Conservation (phyloP, 2,888 invertebrate species). For the Lymantria monacha region DNA sequence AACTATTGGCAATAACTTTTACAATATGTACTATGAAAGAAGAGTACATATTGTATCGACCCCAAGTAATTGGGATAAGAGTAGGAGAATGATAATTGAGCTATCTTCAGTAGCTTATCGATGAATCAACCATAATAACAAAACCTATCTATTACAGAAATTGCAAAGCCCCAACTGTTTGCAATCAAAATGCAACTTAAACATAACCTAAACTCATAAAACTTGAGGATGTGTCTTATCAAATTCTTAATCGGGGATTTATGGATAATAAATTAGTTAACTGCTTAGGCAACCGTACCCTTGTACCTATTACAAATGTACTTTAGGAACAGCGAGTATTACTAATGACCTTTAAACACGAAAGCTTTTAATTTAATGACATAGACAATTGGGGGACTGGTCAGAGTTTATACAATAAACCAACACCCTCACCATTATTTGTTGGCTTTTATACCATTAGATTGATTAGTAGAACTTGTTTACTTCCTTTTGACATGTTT, state of each 20-base stretch:
- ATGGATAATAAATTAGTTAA: slow-evolving; percentile 66
- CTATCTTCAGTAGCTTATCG: slow-evolving; percentile 3
- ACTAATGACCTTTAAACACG: slow-evolving; percentile 64
- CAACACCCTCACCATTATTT: slow-evolving; percentile 20
- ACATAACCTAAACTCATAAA: slow-evolving; percentile 45
- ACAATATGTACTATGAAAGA: too few species aligned
- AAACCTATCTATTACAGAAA: slow-evolving; percentile 19
- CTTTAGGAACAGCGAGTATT: slow-evolving; percentile 57
- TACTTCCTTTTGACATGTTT: slow-evolving; percentile 19
- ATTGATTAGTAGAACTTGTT: slow-evolving; percentile 36
- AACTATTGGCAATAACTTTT: too few species aligned
- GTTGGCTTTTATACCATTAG: slow-evolving; percentile 42
- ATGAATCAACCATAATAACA: slow-evolving; percentile 5
- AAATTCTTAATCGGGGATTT: slow-evolving; percentile 59
- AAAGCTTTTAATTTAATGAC: slow-evolving; percentile 71
- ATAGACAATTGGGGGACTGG: slow-evolving; percentile 44
- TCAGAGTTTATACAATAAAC: slow-evolving; percentile 30
- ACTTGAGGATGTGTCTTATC: slow-evolving; percentile 62
- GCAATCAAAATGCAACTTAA: slow-evolving; percentile 40
- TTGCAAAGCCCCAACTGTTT: slow-evolving; percentile 31
- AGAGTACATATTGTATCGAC: too few species aligned
- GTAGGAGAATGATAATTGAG: too few species aligned
- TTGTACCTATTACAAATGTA: slow-evolving; percentile 39
- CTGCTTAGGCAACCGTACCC: slow-evolving; percentile 54
- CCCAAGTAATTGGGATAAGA: too few species aligned